phyloP scores from a whole-genome alignment of 2,888 invertebrate genomes.

The Ophion obscuratus region DNA sequence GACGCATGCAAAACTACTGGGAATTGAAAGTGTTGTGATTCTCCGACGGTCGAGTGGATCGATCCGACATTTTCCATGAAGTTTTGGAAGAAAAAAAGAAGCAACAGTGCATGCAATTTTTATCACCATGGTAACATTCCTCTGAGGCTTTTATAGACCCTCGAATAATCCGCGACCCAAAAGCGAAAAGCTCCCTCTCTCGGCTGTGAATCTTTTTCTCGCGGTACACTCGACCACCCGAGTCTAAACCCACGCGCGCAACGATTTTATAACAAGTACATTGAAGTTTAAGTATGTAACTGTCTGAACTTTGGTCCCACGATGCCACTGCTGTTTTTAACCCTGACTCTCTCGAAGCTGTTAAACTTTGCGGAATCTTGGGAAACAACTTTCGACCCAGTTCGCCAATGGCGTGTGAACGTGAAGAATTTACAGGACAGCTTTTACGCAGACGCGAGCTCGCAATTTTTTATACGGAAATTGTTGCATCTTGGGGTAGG shows the following conservation, averaged over 20 bases:
- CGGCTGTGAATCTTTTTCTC: neutral
- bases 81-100: too few species aligned
- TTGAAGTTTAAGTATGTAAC: neutral
- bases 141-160: neutral
- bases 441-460: neutral
- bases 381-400: slow-evolving; percentile 37
- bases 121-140: neutral
- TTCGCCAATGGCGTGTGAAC: neutral
- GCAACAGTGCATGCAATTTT: neutral
- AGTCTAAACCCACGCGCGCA: neutral
- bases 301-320: neutral
- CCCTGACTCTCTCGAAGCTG: neutral
- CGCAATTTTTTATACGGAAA: slow-evolving; percentile 34
- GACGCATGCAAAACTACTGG: too few species aligned
- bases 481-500: slow-evolving; percentile 25
- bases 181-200: neutral
- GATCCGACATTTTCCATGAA: too few species aligned
- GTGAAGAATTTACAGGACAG: slow-evolving; percentile 40
- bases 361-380: slow-evolving; percentile 50
- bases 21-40: too few species aligned
- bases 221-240: neutral
- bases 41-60: too few species aligned
- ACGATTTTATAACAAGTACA: neutral
- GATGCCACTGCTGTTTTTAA: neutral
- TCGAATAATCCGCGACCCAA: neutral